Evolutionary conservation across 2,113 vertebrate genomes (phyloP), one percentile per base, ranked within the genome.

Genomic region (Amazona vittata): DNA sequence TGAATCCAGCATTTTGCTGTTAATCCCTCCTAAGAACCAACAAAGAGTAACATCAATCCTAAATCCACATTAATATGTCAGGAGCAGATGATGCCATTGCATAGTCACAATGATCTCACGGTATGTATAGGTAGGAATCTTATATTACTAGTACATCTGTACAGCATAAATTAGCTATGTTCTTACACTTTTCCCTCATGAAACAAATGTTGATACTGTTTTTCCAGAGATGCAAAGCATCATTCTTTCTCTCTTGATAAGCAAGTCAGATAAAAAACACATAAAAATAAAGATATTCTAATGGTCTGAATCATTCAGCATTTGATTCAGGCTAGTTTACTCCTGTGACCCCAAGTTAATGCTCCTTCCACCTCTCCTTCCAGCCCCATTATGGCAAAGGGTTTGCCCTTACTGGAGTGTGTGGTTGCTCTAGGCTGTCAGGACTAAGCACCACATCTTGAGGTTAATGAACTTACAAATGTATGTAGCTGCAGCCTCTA

Each of bases 381-480:
- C 49, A 70, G 47, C 6, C 29, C 22, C 5, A 0, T 55, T 18
- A n/a, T 0, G 0, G 44, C n/a, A 64, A 28, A 71, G 6, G 12
- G 11, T 43, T 35, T 47, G 10, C 26, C 37, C 47, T 11, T 14
- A 18, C 15, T 31, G 19, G 35, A 28, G 31, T 20, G 12, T 63
- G 12, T 33, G 26, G 17, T 15, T 2, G 2, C 67, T 37, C 26
- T 47, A 63, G 8, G 44, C 26, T 59, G 49, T 20, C 6, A 4
- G 33, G 44, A 88, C 29, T n/a, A 85, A 86, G 33, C 33, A 74
- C 8, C 29, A 41, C 12, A 24, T 26, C 26, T 55, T 55, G 59
- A 78, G 16, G 4, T 29, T 41, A 86, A 15, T 21, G 13, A 69
- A 53, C 5, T 62, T n/a, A 18, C 3, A 50, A 44, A 82, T 2